Percentiles rank a stretch among this genome's conserved stretches.
Conservation (phyloP, 2,797 vertebrate genomes). For the Austrolebias charrua region DNA sequence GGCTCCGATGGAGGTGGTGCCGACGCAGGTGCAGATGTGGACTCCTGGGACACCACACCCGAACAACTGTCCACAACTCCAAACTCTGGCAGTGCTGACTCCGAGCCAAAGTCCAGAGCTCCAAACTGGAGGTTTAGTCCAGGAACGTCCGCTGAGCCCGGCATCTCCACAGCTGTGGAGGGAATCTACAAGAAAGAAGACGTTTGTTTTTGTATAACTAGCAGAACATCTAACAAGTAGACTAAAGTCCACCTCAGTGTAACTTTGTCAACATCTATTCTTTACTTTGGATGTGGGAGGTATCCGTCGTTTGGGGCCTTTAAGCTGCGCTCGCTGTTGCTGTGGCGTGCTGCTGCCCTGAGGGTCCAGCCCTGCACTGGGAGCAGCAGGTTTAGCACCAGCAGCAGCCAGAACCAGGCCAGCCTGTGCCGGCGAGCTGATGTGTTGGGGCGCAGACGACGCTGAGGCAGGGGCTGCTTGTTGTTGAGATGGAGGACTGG, state of each 20-base stretch:
- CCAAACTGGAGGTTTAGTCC: conserved; percentile 96
- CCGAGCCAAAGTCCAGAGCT: conserved; percentile 93
- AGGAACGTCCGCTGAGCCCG: conserved; percentile 88
- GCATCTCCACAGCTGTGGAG: conserved; percentile 95
- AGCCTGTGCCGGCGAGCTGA: conserved; percentile 51
- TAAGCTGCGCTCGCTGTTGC: conserved; percentile 88
- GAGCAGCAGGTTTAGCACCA: conserved; percentile 73
- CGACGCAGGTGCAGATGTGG: conserved; percentile 64
- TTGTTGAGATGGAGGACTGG: conserved; percentile 78
- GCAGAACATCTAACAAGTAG: too few species aligned
- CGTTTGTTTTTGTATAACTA: neutral
- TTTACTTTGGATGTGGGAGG: conserved; percentile 90
- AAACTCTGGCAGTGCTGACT: conserved; percentile 87
- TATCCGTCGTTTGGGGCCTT: conserved; percentile 90
- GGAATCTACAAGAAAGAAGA: conserved; percentile 81
- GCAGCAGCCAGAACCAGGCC: conserved; percentile 51
- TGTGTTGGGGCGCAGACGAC: conserved; percentile 65
- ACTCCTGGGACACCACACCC: conserved; percentile 72
- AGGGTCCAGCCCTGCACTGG: conserved; percentile 75
- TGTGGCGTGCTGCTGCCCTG: conserved; percentile 75
- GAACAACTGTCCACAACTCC: conserved; percentile 81
- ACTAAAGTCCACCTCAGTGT: too few species aligned
- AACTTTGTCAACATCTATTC: neutral
- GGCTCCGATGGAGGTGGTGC: conserved; percentile 66
- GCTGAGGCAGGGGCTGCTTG: conserved; percentile 66